Base-by-base conservation (phyloP, 1,140 invertebrate species). In the Sipha flava region DNA sequence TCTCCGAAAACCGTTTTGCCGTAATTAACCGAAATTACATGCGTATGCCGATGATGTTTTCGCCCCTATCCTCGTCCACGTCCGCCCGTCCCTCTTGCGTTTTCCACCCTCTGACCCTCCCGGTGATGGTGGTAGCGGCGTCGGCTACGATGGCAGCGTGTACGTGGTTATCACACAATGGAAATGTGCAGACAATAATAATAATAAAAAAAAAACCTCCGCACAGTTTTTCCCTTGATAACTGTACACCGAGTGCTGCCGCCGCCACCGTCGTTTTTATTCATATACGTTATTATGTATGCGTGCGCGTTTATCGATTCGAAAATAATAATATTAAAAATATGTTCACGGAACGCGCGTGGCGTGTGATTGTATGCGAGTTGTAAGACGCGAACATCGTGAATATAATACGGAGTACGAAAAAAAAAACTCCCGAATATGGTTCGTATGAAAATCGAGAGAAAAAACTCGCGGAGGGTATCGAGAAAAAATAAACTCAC, bases 21-120 rank as follows among this genome's bases (percentile, higher is more conserved):
- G 31, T 75, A 75, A 75, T 75, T 75, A 75, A 75, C 70, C 70
- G 45, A 54, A 75, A 54, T 54, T 77, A 54, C 73, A 43, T 43
- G 49, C 52, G 26, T 43, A 43, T 59, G 73, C 23, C 52, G n/a
- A 77, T 77, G 73, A 26, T 26, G 31, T 59, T 77, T 49, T 72
- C 43, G 5, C 26, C 18, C 21, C n/a, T n/a, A 2, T 73, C 1
- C 31, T 16, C 31, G 26, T 9, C 26, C 70, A 21, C 29, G 43
- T 29, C 29, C 23, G 18, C n/a, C 6, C 40, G 43, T 29, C 16
- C n/a, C n/a, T n/a, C n/a, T 4, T 52, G 49, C 16, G 49, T 52
- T 52, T n/a, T n/a, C n/a, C n/a, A n/a, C n/a, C n/a, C n/a, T n/a
- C n/a, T n/a, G n/a, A n/a, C n/a, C n/a, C n/a, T n/a, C n/a, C n/a